Evolutionary conservation across 2,113 vertebrate species (phyloP).

Genomic region (Corythoichthys haematopterus): DNA sequence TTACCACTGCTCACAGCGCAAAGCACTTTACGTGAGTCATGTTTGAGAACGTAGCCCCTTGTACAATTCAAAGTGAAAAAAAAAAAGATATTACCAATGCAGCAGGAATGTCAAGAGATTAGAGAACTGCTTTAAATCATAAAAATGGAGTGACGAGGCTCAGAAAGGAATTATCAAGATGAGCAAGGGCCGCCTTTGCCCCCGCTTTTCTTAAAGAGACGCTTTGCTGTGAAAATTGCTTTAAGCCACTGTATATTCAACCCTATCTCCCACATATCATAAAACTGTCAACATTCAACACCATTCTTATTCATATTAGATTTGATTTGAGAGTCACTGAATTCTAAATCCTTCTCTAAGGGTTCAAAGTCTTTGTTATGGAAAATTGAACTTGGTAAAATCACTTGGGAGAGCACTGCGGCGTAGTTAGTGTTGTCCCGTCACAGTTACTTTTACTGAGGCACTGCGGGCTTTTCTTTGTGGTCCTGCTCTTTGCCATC

Average conservation of each 20-base stretch:
- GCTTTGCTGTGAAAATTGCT: constrained; percentile 47
- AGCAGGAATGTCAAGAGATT: constrained; percentile 44
- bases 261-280: constrained; percentile 44
- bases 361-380: constrained; percentile 49
- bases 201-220: constrained; percentile 42
- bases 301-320: constrained; percentile 52
- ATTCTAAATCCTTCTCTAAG: constrained; percentile 32
- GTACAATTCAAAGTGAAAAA: constrained; percentile 20
- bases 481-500: not conserved
- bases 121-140: constrained; percentile 40
- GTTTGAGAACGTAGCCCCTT: constrained; percentile 6
- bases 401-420: constrained; percentile 28
- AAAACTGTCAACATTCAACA: constrained; percentile 52
- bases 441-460: constrained; percentile 17
- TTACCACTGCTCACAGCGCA: not conserved
- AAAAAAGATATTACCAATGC: constrained; percentile 27
- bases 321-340: constrained; percentile 47
- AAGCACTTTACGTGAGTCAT: not conserved
- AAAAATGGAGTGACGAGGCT: constrained; percentile 53
- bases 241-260: constrained; percentile 46
- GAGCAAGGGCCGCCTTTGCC: constrained; percentile 37
- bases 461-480: constrained; percentile 15
- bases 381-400: constrained; percentile 40
- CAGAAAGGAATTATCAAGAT: constrained; percentile 52
- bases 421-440: constrained; percentile 14